Conservation (phyloP, 2,888 invertebrate species). For the Frankliniella fusca region DNA sequence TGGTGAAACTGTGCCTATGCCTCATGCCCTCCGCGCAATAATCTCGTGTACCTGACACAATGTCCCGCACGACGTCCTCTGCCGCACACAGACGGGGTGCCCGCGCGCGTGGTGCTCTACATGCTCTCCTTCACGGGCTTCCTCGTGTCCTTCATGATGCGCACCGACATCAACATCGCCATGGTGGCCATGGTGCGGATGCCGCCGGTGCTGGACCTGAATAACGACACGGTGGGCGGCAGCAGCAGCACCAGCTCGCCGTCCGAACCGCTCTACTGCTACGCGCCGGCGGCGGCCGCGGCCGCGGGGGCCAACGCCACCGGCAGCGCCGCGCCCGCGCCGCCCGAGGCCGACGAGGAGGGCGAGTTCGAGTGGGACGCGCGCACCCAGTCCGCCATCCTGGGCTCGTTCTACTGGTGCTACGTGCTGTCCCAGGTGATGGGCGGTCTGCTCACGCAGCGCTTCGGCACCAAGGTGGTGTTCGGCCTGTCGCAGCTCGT, state of each 20-base stretch:
- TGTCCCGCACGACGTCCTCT: neutral
- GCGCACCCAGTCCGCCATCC: conserved; percentile 59
- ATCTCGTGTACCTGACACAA: neutral
- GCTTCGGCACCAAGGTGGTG: conserved; percentile 65
- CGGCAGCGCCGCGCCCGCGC: conserved; percentile 38
- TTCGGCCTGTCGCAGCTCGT: conserved; percentile 65
- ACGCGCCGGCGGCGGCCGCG: conserved; percentile 36
- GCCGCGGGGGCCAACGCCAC: conserved; percentile 38
- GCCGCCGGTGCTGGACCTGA: conserved; percentile 37
- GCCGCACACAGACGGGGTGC: conserved; percentile 51
- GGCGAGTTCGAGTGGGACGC: conserved; percentile 64
- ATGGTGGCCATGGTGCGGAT: conserved; percentile 63
- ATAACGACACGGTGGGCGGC: conserved; percentile 30
- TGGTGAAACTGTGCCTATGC: neutral
- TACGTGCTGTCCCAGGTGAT: conserved; percentile 66
- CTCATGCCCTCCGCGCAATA: neutral
- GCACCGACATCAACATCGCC: conserved; percentile 67
- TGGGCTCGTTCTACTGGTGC: conserved; percentile 69
- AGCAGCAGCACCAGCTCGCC: conserved; percentile 40
- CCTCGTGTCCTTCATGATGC: conserved; percentile 71
- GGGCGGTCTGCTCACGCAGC: conserved; percentile 65
- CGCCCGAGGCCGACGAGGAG: conserved; percentile 47
- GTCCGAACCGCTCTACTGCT: conserved; percentile 42
- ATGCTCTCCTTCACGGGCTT: conserved; percentile 69
- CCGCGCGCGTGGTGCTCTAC: conserved; percentile 66